Percentiles rank a stretch among this genome's conserved stretches.
Conservation (phyloP, 2,797 vertebrate species). For the Triplophysa yarkandensis region DNA sequence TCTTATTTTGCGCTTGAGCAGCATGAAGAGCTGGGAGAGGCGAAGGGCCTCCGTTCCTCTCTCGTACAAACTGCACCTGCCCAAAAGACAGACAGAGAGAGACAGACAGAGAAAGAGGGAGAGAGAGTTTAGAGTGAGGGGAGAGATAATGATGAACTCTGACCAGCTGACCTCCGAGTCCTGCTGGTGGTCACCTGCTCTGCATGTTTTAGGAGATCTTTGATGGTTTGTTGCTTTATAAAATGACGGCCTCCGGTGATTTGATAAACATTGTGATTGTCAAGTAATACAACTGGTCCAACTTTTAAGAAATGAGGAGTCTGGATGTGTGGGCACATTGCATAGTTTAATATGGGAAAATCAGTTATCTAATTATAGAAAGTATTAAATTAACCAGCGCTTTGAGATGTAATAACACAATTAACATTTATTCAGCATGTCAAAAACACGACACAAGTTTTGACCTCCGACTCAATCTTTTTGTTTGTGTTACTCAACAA, state of each 20-base stretch:
- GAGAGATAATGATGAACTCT: slow-evolving; percentile 72
- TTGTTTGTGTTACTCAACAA: too few species aligned
- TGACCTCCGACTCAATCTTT: too few species aligned
- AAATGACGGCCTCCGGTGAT: too few species aligned
- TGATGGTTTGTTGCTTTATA: too few species aligned
- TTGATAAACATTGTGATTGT: too few species aligned
- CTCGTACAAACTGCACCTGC: slow-evolving; percentile 81
- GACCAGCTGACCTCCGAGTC: slow-evolving; percentile 71
- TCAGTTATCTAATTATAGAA: too few species aligned
- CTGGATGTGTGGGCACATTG: not conserved
- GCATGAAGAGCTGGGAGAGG: slow-evolving; percentile 82
- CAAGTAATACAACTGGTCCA: too few species aligned
- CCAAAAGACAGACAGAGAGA: slow-evolving; percentile 56
- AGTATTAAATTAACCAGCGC: too few species aligned
- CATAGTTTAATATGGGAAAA: not conserved
- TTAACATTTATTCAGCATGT: too few species aligned
- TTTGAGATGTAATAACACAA: too few species aligned
- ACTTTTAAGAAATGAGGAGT: too few species aligned
- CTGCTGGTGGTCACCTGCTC: slow-evolving; percentile 57
- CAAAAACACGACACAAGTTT: too few species aligned
- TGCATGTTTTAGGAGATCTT: slow-evolving; percentile 33
- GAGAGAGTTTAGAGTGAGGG: slow-evolving; percentile 45
- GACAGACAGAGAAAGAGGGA: slow-evolving; percentile 6
- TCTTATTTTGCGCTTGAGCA: slow-evolving; percentile 81
- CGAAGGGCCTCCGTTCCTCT: slow-evolving; percentile 76